Conservation (phyloP, 2,797 vertebrate species). For the Crenichthys baileyi region DNA sequence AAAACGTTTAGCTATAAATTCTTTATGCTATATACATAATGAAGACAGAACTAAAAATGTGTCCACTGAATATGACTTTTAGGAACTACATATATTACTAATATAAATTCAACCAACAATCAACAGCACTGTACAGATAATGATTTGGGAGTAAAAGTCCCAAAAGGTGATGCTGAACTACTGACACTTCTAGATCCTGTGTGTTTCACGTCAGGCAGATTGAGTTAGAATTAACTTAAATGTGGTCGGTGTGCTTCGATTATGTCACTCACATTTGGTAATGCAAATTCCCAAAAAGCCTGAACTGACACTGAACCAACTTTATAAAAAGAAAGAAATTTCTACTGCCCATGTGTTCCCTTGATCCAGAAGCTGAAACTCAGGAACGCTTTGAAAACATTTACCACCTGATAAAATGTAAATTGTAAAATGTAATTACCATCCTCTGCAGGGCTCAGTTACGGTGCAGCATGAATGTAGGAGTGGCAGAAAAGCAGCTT, state of each 20-base stretch:
- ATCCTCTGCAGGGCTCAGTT: constrained; percentile 23
- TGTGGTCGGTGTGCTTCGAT: no score
- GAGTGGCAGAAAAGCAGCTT: constrained; percentile 28
- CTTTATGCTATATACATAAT: background rate
- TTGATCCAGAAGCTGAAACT: background rate
- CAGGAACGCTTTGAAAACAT: background rate
- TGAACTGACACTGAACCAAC: background rate
- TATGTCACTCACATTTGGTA: background rate
- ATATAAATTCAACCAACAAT: background rate
- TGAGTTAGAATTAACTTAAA: background rate
- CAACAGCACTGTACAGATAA: background rate
- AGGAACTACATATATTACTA: background rate
- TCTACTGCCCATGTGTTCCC: background rate
- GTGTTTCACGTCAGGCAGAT: background rate
- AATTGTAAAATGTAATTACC: constrained; percentile 47
- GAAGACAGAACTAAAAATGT: background rate
- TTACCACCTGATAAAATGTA: constrained; percentile 16
- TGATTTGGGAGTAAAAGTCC: background rate
- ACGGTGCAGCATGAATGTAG: background rate
- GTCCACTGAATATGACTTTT: background rate
- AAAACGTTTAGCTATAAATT: background rate
- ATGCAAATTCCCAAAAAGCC: background rate
- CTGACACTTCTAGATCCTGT: background rate
- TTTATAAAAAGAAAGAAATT: no score
- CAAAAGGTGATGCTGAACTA: background rate